Conservation (phyloP, 35 echinoderm and acorn worm species). For the Strongylocentrotus purpuratus region DNA sequence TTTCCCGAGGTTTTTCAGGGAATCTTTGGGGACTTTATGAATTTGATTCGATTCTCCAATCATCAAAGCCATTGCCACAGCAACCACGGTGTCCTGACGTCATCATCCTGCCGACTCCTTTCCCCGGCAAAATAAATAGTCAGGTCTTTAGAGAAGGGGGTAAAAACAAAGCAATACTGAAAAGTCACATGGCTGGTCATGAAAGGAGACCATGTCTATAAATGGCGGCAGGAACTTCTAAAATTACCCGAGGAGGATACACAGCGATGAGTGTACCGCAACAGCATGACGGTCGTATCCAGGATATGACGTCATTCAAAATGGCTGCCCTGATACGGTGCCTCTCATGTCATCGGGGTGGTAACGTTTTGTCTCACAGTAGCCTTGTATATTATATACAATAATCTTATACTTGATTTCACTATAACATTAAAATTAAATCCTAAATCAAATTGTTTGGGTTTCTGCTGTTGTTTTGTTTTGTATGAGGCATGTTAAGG, state of each 20-base stretch:
- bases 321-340: background rate
- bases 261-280: constrained; percentile 22
- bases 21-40: background rate
- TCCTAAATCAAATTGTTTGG: no score
- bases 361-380: background rate
- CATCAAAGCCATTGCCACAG: background rate
- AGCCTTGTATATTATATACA: background rate
- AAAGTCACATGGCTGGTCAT: background rate
- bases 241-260: constrained; percentile 21
- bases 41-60: background rate
- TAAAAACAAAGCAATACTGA: background rate
- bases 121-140: background rate
- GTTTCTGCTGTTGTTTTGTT: no score
- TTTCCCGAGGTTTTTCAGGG: no score
- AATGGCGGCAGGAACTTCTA: constrained; percentile 20
- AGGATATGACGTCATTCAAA: constrained; percentile 34
- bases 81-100: background rate
- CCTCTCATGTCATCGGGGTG: background rate
- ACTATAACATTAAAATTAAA: background rate
- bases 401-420: background rate
- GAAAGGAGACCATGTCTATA: background rate
- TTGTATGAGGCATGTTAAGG: no score
- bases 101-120: background rate
- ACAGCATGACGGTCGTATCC: constrained; percentile 35
- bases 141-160: background rate